Evolutionary conservation across 2,797 vertebrate genomes (phyloP).

Genomic region (Darevskia mixta): DNA sequence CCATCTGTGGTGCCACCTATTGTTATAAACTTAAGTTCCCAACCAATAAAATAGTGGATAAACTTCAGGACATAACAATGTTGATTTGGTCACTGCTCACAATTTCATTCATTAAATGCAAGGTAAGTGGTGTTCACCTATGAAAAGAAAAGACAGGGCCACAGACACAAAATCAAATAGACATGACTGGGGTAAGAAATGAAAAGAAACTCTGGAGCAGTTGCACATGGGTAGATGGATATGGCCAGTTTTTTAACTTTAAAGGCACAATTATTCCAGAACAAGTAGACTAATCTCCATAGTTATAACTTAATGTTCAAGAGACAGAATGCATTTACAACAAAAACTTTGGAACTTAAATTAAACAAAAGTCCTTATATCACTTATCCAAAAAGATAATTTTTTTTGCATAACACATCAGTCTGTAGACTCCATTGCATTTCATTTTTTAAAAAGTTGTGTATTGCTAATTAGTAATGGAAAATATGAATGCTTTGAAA

Average conservation of each 20-base stretch:
- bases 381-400: background rate
- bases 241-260: background rate
- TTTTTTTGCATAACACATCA: background rate
- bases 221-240: background rate
- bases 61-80: background rate
- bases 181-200: background rate
- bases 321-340: background rate
- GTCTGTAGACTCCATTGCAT: background rate
- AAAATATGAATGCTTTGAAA: slow-evolving; percentile 60
- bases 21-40: background rate
- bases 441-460: slow-evolving; percentile 31
- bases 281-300: no score
- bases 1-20: background rate
- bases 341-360: background rate
- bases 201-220: background rate
- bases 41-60: background rate
- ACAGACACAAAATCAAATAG: background rate
- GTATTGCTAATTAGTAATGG: slow-evolving; percentile 63
- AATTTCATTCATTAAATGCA: background rate
- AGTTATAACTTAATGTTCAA: background rate
- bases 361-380: background rate
- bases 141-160: background rate
- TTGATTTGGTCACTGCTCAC: background rate
- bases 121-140: background rate
- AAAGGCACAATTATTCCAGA: background rate